Evolutionary conservation across 2,797 vertebrate genomes (phyloP).

Genomic region (Microctenopoma lineatum): DNA sequence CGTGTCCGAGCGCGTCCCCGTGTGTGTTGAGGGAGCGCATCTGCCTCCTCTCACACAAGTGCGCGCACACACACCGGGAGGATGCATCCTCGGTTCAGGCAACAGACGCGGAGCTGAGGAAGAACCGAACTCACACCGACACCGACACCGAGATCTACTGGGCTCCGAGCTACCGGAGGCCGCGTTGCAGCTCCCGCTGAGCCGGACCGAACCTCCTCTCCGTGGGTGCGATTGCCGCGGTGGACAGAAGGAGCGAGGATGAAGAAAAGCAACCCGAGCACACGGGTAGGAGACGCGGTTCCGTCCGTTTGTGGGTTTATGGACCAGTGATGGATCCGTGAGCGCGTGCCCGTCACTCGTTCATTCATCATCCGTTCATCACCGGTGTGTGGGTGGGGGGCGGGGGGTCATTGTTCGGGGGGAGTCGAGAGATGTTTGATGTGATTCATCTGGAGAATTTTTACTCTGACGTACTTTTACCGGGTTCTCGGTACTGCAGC

Average conservation of each 20-base stretch:
- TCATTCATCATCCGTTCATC: too few relatives aligned
- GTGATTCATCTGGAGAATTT: too few relatives aligned
- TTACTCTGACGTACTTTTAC: too few relatives aligned
- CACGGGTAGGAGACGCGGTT: constrained; percentile 44
- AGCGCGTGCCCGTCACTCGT: too few relatives aligned
- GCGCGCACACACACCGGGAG: constrained; percentile 31
- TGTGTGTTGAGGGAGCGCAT: constrained; percentile 36
- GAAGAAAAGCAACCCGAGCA: constrained; percentile 69
- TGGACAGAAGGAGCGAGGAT: constrained; percentile 47
- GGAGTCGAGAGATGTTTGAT: too few relatives aligned
- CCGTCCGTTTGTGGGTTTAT: neutral
- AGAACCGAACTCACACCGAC: constrained; percentile 13
- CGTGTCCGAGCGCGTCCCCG: constrained; percentile 22
- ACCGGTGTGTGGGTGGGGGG: too few relatives aligned
- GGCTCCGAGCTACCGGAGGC: constrained; percentile 7
- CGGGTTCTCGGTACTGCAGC: too few relatives aligned
- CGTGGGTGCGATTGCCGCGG: constrained; percentile 28
- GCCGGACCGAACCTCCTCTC: constrained; percentile 15
- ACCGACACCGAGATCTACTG: constrained; percentile 12
- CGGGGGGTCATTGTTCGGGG: too few relatives aligned
- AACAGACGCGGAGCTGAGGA: constrained; percentile 45
- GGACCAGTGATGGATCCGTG: neutral
- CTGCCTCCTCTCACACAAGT: constrained; percentile 24
- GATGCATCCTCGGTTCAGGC: constrained; percentile 54
- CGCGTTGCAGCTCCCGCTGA: constrained; percentile 6